Evolutionary conservation across 1,140 invertebrate species (phyloP), one percentile per base, ranked within the genome.

Genomic region (Proales similis): DNA sequence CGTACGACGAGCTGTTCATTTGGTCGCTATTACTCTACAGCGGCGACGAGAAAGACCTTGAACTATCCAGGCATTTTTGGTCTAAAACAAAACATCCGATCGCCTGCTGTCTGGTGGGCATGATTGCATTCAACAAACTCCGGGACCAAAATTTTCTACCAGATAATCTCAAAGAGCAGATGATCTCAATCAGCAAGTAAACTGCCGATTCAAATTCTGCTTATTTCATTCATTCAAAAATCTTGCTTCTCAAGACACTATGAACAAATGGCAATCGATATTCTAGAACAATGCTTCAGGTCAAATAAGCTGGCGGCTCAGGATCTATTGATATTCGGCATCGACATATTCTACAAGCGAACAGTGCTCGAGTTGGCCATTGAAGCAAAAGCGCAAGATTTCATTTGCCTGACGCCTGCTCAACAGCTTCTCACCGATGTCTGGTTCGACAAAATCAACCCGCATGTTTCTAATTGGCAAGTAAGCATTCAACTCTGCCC

Each of bases 361-460:
- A 57, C 51, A 14, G 22, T 57, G 27, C 20, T 57, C 6, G 51
- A 57, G 22, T 17, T 57, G 12, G 51, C 36, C 14, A 57, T n/a
- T 42, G 45, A 26, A 26, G 26, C 51, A 11, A 7, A 57, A 29
- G 29, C 51, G 2, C 45, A 57, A 42, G 51, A 57, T 14, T 42
- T 57, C 11, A 42, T 29, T 42, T 19, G 51, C 45, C 4, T 57
- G 20, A 42, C 26, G 17, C 33, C 51, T 26, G 29, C 45, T 26
- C 51, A 57, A 42, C 36, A 57, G 27, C 27, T 57, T 17, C 20
- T 57, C 27, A 57, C 51, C 14, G 51, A 57, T 57, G 51, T 57
- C 45, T 57, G 51, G 51, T 57, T 57, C 20, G 51, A 57, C n/a
- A 57, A 57, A 57, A 57, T 57, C 11, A 57, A 57, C 17, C 51